Evolutionary conservation across 1,140 invertebrate genomes (phyloP), one percentile per base, ranked within the genome.

Genomic region (Akabosia matsudoensis): DNA sequence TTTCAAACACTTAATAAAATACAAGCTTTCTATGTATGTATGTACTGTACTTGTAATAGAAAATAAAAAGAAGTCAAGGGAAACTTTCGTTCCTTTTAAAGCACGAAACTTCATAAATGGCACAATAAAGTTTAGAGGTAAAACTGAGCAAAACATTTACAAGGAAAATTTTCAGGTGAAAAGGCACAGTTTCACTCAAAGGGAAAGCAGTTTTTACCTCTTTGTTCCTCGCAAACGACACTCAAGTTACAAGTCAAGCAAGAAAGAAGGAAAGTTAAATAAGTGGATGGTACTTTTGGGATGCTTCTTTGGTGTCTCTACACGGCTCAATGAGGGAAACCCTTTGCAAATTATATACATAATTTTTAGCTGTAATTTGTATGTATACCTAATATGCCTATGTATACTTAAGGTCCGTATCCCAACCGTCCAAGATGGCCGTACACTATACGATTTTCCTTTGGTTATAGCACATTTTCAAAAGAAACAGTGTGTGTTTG

Each of bases 281-380:
- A 67, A 67, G 61, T 67, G 61, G 61, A 67, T 67, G 61, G 61
- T 67, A 67, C 61, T 67, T 67, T 67, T 7, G 61, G 61, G 61
- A 67, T 31, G 13, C 28, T 61, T 61, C 14, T n/a, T n/a, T 67
- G 61, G 14, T 24, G 14, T 67, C 61, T 28, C 31, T 7, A 30
- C 28, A n/a, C 13, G 3, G 61, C 13, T n/a, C 13, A 67, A 30
- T 18, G 18, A 10, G 13, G 31, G 22, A 67, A 67, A 67, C 61
- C 61, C 61, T 13, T 22, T 31, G 26, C 61, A 67, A 67, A 67
- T 67, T 30, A 67, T 67, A 67, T 30, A 67, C 54, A 3, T 56
- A 4, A 22, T 24, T 56, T n/a, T 7, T 45, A 18, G 37, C 18
- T 10, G 37, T 45, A 45, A 18, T 45, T 10, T 7, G 37, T 45